Conservation (phyloP, 2,888 invertebrate species). For the Meliscaeva auricollis region DNA sequence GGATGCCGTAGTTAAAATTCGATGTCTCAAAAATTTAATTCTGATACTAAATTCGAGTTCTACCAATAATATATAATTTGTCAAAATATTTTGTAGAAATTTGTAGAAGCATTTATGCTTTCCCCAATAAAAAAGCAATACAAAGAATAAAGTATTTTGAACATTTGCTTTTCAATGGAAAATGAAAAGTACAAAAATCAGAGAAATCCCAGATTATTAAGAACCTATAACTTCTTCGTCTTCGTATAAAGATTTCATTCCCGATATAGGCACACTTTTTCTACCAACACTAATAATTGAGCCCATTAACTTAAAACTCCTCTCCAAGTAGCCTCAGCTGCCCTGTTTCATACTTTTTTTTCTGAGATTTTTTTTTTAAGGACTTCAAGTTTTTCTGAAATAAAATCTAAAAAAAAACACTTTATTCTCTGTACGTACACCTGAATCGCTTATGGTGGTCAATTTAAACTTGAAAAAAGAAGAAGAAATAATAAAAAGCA, state of each 20-base stretch:
- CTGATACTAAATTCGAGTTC: too few relatives aligned
- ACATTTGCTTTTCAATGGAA: too few relatives aligned
- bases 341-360: constrained; percentile 11
- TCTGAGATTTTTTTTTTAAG: constrained; percentile 39
- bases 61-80: too few relatives aligned
- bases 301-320: constrained; percentile 9
- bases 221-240: not conserved
- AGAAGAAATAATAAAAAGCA: constrained; percentile 41
- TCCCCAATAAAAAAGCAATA: too few relatives aligned
- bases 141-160: too few relatives aligned
- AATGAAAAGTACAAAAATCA: too few relatives aligned
- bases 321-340: not conserved
- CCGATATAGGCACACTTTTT: not conserved
- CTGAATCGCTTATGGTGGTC: constrained; percentile 50
- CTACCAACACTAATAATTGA: not conserved
- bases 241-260: not conserved
- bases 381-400: constrained; percentile 44
- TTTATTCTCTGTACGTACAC: constrained; percentile 32
- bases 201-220: not conserved
- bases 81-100: too few relatives aligned
- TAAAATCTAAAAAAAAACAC: constrained; percentile 28
- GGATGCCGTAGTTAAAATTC: too few relatives aligned
- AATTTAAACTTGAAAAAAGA: constrained; percentile 25
- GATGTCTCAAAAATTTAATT: too few relatives aligned
- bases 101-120: too few relatives aligned